Conservation (phyloP, 2,888 invertebrate genomes). For the Anthrax anthrax region DNA sequence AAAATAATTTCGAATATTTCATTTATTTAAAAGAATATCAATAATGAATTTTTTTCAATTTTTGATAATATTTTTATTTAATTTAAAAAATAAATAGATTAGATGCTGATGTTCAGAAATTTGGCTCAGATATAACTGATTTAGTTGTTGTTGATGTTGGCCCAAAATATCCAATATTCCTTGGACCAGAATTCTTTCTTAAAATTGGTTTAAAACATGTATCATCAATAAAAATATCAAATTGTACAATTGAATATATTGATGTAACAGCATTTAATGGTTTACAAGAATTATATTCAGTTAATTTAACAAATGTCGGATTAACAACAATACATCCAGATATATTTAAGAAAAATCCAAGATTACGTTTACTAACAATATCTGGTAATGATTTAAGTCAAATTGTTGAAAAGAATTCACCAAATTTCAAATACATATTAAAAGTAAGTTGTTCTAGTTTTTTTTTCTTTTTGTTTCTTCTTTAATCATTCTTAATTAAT, state of each 20-base stretch:
- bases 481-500: too few relatives aligned
- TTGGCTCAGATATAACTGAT: conserved; percentile 50
- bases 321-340: conserved; percentile 52
- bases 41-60: too few relatives aligned
- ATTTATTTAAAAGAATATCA: not conserved
- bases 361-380: conserved; percentile 49
- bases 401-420: conserved; percentile 21
- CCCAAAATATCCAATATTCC: conserved; percentile 40
- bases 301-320: conserved; percentile 54
- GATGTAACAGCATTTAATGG: conserved; percentile 56
- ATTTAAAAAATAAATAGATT: conserved; percentile 25
- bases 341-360: conserved; percentile 52
- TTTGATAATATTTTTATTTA: not conserved
- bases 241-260: conserved; percentile 51
- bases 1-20: too few relatives aligned
- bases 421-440: conserved; percentile 20
- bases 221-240: conserved; percentile 51
- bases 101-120: conserved; percentile 49
- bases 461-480: not conserved
- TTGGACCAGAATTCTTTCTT: conserved; percentile 46
- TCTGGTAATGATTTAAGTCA: conserved; percentile 46
- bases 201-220: conserved; percentile 49
- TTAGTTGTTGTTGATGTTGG: conserved; percentile 50
- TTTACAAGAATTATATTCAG: conserved; percentile 48
- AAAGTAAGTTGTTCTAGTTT: conserved; percentile 20